Evolutionary conservation across 2,113 vertebrate genomes (phyloP), one percentile per base, ranked within the genome.

Genomic region (Thermophis baileyi): DNA sequence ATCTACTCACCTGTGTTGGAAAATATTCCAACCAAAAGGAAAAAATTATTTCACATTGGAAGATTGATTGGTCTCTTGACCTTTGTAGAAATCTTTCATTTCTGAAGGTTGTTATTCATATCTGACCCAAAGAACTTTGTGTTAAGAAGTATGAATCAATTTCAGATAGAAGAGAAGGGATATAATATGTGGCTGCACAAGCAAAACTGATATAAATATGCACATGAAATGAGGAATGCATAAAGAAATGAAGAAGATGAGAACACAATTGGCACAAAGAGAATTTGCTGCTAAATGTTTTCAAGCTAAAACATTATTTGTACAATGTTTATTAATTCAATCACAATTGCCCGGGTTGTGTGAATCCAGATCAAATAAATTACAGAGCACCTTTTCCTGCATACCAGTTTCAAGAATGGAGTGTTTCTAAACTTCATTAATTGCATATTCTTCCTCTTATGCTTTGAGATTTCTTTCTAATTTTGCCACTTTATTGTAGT

Each of bases 101-200:
- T 11, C 88, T 92, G 85, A 91, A 89, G 63, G 63, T 0, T 0
- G 40, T 69, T 2, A 1, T 51, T 69, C 0, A 40, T 47, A 46
- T 51, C 7, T 0, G 87, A 44, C 88, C 7, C 55, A 14, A 91
- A 85, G 2, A 1, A 51, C 0, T 60, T 87, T 88, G 4, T 7
- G 87, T 22, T 12, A 55, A 81, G 3, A 40, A 57, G 60, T 60
- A 35, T 0, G 0, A 90, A 24, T 93, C 50, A 35, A 57, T 55
- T 25, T 92, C 93, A 91, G 54, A 91, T 87, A 0, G 1, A 20
- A 44, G 92, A 54, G 63, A n/a, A 55, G n/a, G 47, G 14, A 81
- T 53, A 30, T 6, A 93, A 54, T 22, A 46, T 30, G 35, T 5
- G 0, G 0, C n/a, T 90, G 86, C 46, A 90, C 81, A 93, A 89